Evolutionary conservation across 2,888 invertebrate genomes (phyloP), one percentile per base, ranked within the genome.

Genomic region (Balanococcus diminutus): DNA sequence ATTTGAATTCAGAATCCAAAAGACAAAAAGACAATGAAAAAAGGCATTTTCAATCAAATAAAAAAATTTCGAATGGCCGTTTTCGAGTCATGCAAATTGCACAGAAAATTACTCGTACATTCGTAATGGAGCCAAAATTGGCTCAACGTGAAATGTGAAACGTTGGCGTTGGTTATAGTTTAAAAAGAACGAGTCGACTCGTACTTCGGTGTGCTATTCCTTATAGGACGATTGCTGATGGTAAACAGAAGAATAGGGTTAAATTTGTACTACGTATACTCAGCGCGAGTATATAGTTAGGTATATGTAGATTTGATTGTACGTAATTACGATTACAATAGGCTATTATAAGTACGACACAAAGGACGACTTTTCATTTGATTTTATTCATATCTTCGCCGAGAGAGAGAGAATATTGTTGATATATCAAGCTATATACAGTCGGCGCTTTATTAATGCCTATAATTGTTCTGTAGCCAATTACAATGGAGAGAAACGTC

Each of bases 341-440:
- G 56, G 56, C 56, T 56, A 56, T 56, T 56, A n/a, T 56, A 56
- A 56, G 56, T 56, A 56, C 56, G 56, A 56, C 56, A 56, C 56
- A 56, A 56, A 56, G 56, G 56, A 56, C 19, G 56, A 56, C 56
- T 56, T 56, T 56, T 56, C 56, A 56, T 56, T 56, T 56, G 56
- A 56, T 56, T 56, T 56, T 56, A 56, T 56, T 19, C 56, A 56
- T 56, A 56, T 56, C n/a, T 42, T 56, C 2, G 56, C 8, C 2
- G 36, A 36, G 36, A 42, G 42, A 42, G 42, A 2, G 56, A n/a
- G 56, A 56, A 56, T 42, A 42, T 56, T 56, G 56, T 56, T 56
- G 56, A 56, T 56, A 56, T 56, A 56, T 56, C 56, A 56, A 42
- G 56, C 19, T 56, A 56, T 56, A 56, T 19, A 19, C 56, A 56